Percentiles rank a stretch among this genome's conserved stretches.
Evolutionary conservation across 2,888 invertebrate genomes (phyloP).

Genomic region (Campopleginae sp.): DNA sequence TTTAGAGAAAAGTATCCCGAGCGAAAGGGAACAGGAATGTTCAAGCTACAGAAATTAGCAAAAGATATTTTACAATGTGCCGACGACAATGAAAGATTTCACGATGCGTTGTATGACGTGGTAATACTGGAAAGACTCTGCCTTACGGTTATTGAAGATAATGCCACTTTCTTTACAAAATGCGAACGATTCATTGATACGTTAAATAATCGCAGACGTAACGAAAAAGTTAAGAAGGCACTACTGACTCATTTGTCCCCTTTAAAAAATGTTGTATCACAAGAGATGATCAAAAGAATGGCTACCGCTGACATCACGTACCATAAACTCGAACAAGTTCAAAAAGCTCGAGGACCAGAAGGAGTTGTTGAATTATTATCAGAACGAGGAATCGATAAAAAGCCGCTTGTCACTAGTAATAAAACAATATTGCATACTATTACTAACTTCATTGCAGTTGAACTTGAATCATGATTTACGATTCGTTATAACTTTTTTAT

Average conservation of each 20-base stretch:
- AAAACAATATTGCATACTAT: neutral
- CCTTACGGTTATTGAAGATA: neutral
- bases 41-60: slow-evolving; percentile 36
- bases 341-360: neutral
- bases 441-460: neutral
- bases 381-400: neutral
- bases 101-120: slow-evolving; percentile 49
- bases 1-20: slow-evolving; percentile 19
- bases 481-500: neutral
- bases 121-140: slow-evolving; percentile 13
- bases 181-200: slow-evolving; percentile 4
- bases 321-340: neutral
- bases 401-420: neutral
- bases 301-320: neutral
- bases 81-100: neutral
- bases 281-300: slow-evolving; percentile 15
- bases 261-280: neutral
- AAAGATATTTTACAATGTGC: slow-evolving; percentile 12
- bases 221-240: slow-evolving; percentile 1
- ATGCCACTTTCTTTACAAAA: neutral
- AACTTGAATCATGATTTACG: neutral
- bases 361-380: slow-evolving; percentile 9
- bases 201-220: neutral
- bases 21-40: slow-evolving; percentile 41
- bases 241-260: slow-evolving; percentile 10